phyloP scores from a whole-genome alignment of 1,140 invertebrate genomes.

The Melitaea cinxia region DNA sequence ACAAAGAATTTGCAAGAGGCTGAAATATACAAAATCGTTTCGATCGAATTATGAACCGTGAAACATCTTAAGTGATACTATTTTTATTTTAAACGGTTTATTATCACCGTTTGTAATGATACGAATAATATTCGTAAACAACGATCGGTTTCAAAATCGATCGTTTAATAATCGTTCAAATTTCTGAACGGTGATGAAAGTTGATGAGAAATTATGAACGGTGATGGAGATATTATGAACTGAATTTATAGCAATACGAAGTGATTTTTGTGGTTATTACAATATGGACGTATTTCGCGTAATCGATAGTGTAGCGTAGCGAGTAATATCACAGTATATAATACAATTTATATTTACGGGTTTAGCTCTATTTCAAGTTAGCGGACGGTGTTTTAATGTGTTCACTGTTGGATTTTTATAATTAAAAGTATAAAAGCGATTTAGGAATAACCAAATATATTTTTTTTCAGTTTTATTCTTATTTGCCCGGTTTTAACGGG shows the following conservation, averaged over 20 bases:
- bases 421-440: constrained; percentile 47
- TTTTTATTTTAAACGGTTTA: constrained; percentile 1
- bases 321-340: constrained; percentile 67
- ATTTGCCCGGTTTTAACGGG: constrained; percentile 74
- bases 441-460: constrained; percentile 63
- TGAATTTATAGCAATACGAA: constrained; percentile 48
- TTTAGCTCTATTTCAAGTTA: constrained; percentile 73
- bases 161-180: constrained; percentile 1
- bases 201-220: constrained; percentile 30
- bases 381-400: constrained; percentile 67
- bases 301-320: constrained; percentile 46
- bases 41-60: constrained; percentile 14
- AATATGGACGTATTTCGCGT: constrained; percentile 46
- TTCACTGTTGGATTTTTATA: constrained; percentile 67
- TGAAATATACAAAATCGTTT: constrained; percentile 6
- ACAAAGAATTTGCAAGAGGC: constrained; percentile 23
- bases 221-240: constrained; percentile 40
- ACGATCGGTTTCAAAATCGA: constrained; percentile 12
- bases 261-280: constrained; percentile 40
- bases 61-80: constrained; percentile 1
- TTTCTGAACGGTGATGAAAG: constrained; percentile 31
- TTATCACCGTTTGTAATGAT: neutral
- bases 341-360: constrained; percentile 76
- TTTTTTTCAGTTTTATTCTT: constrained; percentile 44
- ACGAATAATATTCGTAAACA: neutral